Base-by-base conservation (phyloP, 2,113 vertebrate genomes). In the Columbina picui region DNA sequence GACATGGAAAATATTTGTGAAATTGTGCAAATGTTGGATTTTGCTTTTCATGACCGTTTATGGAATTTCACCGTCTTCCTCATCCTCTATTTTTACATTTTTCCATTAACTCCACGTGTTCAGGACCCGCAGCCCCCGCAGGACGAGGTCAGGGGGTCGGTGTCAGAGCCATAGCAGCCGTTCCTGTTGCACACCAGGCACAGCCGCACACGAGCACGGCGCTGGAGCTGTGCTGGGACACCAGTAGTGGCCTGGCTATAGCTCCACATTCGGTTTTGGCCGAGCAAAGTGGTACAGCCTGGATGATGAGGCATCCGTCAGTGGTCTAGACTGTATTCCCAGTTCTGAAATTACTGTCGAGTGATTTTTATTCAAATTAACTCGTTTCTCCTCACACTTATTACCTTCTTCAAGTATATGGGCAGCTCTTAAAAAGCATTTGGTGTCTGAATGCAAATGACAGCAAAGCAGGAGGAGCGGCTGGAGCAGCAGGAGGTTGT, bases 111-210 rank as follows among this genome's bases (percentile, higher is more conserved):
- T 56, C 8, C 29, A 14, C 21, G 9, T 2, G 4, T 15, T 23
- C 71, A 27, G n/a, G 18, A 19, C 14, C 36, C 21, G 22, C 45
- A 43, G 20, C 18, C 26, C n/a, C 39, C 8, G 13, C 11, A 32
- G 9, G 16, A 29, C 0, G 2, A 41, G 38, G 27, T 29, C 27
- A 36, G 50, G 20, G 16, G 36, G 59, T 50, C 14, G 8, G 7
- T 3, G 13, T 10, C 22, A n/a, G n/a, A n/a, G n/a, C n/a, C 25
- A 10, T 10, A 8, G 17, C 45, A 50, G 23, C 11, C 30, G 49
- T 30, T 56, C 45, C 21, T 30, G 2, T 1, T 18, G 2, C 0
- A 34, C n/a, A 27, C 16, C 1, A 6, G 45, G 73, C 2, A 2
- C 3, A 55, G 52, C 73, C 60, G 23, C 73, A 36, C 67, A 67